A percentile compares a stretch with the other conserved stretches of the same genome.
Conservation (phyloP, 2,888 invertebrate species). For the Cheilosia variabilis region DNA sequence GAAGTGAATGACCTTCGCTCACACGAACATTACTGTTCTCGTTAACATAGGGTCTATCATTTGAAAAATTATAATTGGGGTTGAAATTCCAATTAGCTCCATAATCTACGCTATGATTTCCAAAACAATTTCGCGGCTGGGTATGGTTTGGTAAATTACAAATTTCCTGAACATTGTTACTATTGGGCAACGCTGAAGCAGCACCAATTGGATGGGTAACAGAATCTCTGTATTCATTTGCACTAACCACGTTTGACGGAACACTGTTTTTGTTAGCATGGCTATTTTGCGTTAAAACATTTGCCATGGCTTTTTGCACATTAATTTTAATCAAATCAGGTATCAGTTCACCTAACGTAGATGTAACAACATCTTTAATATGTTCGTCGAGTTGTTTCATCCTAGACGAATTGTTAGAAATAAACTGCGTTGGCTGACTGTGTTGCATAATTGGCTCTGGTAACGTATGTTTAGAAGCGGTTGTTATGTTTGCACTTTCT, state of each 20-base stretch:
- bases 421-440: not conserved
- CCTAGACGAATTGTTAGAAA: not conserved
- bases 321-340: not conserved
- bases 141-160: not conserved
- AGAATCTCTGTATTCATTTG: not conserved
- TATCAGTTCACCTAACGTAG: not conserved
- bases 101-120: not conserved
- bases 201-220: not conserved
- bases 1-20: not conserved
- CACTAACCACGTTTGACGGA: not conserved
- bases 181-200: not conserved
- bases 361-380: not conserved
- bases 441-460: not conserved
- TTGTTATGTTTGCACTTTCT: not conserved
- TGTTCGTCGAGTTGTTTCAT: conserved; percentile 9
- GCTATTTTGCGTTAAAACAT: not conserved
- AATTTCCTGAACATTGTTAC: not conserved
- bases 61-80: not conserved
- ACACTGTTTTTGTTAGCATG: not conserved
- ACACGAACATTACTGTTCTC: not conserved
- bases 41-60: not conserved
- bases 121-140: not conserved
- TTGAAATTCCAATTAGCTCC: not conserved
- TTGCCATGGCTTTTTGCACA: not conserved
- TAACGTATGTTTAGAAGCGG: not conserved